Conservation (phyloP, 2,797 vertebrate genomes). For the Ataeniobius toweri region DNA sequence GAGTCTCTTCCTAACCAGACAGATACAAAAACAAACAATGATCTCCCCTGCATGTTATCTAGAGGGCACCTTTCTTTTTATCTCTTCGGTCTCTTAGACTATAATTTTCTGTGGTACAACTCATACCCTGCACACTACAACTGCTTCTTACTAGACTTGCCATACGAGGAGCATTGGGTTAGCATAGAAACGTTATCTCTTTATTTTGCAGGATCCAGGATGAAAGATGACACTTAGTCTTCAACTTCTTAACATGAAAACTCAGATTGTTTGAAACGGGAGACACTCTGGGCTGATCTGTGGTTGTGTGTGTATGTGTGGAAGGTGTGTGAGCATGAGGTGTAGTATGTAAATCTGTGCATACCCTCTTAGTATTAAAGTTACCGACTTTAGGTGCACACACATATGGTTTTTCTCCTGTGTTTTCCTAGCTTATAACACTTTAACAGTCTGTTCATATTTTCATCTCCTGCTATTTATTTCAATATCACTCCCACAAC, state of each 20-base stretch:
- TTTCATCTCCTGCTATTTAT: background rate
- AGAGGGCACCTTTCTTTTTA: slow-evolving; percentile 67
- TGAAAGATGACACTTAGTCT: slow-evolving; percentile 4
- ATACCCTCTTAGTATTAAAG: slow-evolving; percentile 10
- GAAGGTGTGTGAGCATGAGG: background rate
- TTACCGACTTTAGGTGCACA: slow-evolving; percentile 17
- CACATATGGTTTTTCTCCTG: slow-evolving; percentile 34
- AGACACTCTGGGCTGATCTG: slow-evolving; percentile 61
- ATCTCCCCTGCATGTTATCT: slow-evolving; percentile 65
- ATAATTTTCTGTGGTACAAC: background rate
- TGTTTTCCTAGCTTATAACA: slow-evolving; percentile 51
- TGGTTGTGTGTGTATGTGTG: slow-evolving; percentile 6
- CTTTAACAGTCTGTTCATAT: slow-evolving; percentile 12
- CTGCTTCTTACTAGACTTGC: background rate
- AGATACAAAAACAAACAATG: slow-evolving; percentile 69
- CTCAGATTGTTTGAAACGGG: slow-evolving; percentile 37
- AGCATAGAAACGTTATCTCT: background rate
- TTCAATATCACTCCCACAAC: slow-evolving; percentile 13
- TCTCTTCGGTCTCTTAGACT: slow-evolving; percentile 4
- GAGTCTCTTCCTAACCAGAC: slow-evolving; percentile 60
- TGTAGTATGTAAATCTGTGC: slow-evolving; percentile 17
- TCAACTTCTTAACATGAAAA: slow-evolving; percentile 17
- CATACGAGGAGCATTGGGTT: no score
- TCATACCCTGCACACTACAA: background rate
- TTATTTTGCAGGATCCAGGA: background rate